These are phyloP conservation scores for Dolichallabes microphthalmus DNA, from an alignment of 2,113 vertebrate genomes.

Conservation along the genomic window DNA sequence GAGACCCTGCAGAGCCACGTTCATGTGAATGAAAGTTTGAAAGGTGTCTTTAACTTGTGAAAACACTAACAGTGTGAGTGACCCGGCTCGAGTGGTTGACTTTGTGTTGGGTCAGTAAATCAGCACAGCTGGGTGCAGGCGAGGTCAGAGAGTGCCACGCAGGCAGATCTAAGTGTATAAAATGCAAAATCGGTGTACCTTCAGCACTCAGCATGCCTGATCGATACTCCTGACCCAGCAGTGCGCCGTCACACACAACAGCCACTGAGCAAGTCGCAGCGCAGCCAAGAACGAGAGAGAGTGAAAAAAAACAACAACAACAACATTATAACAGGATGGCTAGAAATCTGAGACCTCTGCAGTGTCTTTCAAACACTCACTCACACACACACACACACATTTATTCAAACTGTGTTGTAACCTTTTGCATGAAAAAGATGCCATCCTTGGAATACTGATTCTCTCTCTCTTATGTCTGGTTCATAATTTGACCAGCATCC, in stretches of 20 bases:
- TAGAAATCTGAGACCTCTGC: slow-evolving; percentile 10
- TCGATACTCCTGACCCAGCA: slow-evolving; percentile 36
- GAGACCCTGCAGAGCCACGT: too few species aligned
- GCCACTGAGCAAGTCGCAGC: background rate
- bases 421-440: background rate
- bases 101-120: background rate
- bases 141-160: slow-evolving; percentile 3
- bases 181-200: slow-evolving; percentile 9
- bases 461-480: background rate
- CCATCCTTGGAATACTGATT: background rate
- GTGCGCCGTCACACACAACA: background rate
- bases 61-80: background rate
- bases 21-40: background rate
- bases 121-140: background rate
- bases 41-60: background rate
- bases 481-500: slow-evolving; percentile 11
- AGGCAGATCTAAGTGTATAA: background rate
- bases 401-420: background rate
- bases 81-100: background rate
- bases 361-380: background rate
- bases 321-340: background rate
- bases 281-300: background rate
- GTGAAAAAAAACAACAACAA: background rate
- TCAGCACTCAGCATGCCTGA: background rate
- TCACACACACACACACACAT: background rate